Percentiles rank a stretch among this genome's conserved stretches.
Evolutionary conservation across 2,888 invertebrate species (phyloP).

Genomic region (Drosophila demipolita): DNA sequence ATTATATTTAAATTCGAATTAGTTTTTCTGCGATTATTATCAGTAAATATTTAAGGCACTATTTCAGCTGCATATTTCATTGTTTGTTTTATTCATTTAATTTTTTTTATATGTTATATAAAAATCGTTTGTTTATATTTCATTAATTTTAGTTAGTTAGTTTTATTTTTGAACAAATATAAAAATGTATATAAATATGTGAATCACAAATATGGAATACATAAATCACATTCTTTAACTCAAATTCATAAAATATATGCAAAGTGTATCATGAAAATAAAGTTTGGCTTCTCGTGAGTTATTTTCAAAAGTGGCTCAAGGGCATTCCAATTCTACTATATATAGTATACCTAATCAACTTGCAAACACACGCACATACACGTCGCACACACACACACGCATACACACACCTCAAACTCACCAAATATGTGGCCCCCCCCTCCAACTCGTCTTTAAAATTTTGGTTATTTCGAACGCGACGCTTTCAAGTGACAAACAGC

Average conservation of each 20-base stretch:
- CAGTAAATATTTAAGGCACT: too few relatives aligned
- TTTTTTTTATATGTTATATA: too few relatives aligned
- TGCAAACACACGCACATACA: conserved; percentile 7
- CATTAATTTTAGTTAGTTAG: too few relatives aligned
- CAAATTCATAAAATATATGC: background rate
- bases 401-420: conserved; percentile 16
- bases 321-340: conserved; percentile 1
- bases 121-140: background rate
- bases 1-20: too few relatives aligned
- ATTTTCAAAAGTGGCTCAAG: conserved; percentile 35
- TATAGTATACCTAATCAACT: conserved; percentile 40
- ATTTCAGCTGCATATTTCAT: too few relatives aligned
- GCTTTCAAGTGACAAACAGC: conserved; percentile 46
- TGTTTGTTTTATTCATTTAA: too few relatives aligned
- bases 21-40: too few relatives aligned
- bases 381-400: background rate
- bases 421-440: conserved; percentile 29
- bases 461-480: conserved; percentile 37
- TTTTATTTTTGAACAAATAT: too few relatives aligned
- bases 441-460: conserved; percentile 19
- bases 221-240: background rate
- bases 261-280: background rate
- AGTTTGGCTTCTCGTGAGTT: conserved; percentile 1
- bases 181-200: too few relatives aligned
- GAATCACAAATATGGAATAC: too few relatives aligned